phyloP scores from a whole-genome alignment of 2,113 vertebrate species.

The Crotalus horridus region DNA sequence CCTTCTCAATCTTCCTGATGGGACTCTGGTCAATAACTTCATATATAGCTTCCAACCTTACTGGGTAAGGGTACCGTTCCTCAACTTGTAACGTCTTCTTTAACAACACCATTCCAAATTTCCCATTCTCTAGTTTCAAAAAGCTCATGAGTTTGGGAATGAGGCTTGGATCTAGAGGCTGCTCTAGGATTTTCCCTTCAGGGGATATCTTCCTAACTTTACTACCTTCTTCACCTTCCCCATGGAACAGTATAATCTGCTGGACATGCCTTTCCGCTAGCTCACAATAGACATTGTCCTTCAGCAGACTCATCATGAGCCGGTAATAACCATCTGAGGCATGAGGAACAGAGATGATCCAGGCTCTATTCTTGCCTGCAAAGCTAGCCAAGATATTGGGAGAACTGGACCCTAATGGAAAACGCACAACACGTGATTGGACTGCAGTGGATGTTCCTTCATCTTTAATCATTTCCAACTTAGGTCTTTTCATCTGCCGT shows the following conservation, averaged over 20 bases:
- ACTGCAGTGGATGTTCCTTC: slow-evolving; percentile 69
- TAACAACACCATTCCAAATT: slow-evolving; percentile 95
- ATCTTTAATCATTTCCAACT: slow-evolving; percentile 71
- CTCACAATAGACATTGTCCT: slow-evolving; percentile 92
- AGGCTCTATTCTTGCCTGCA: slow-evolving; percentile 89
- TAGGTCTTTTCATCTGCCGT: slow-evolving; percentile 59
- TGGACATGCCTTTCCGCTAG: slow-evolving; percentile 92
- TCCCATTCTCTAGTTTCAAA: slow-evolving; percentile 93
- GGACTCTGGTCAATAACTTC: slow-evolving; percentile 93
- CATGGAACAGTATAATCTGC: slow-evolving; percentile 93
- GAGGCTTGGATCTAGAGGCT: slow-evolving; percentile 82
- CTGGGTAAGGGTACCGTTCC: slow-evolving; percentile 94
- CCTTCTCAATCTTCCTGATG: slow-evolving; percentile 88
- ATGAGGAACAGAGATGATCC: slow-evolving; percentile 92
- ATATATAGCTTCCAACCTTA: slow-evolving; percentile 94
- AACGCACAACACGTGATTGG: slow-evolving; percentile 72
- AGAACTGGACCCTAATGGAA: slow-evolving; percentile 80
- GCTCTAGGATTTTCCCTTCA: slow-evolving; percentile 89
- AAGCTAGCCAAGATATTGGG: slow-evolving; percentile 91
- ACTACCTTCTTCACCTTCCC: slow-evolving; percentile 86
- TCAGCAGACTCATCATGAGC: slow-evolving; percentile 95
- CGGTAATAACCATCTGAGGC: slow-evolving; percentile 94
- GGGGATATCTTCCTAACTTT: slow-evolving; percentile 87
- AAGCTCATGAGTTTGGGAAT: slow-evolving; percentile 92
- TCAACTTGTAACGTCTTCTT: slow-evolving; percentile 95